A percentile compares a stretch with the other conserved stretches of the same genome.
These are phyloP conservation scores for Zenarchopterus dispar DNA, from an alignment of 2,797 vertebrate species.

Conservation along the genomic window DNA sequence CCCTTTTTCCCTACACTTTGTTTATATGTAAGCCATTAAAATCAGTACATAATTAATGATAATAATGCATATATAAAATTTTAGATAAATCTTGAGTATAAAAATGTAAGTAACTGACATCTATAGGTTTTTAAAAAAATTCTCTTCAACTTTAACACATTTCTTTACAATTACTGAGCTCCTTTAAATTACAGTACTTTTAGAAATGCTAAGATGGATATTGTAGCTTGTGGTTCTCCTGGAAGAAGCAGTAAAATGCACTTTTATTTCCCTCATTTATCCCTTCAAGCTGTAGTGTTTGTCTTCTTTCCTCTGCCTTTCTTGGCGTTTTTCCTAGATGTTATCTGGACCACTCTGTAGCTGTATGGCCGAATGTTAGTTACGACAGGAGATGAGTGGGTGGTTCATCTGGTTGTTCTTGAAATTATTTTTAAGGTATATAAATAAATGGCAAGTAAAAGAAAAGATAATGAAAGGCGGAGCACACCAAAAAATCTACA, in stretches of 20 bases:
- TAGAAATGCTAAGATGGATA: constrained; percentile 1
- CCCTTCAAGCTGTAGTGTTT: constrained; percentile 12
- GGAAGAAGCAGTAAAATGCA: neutral
- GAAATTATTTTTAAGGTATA: constrained; percentile 49
- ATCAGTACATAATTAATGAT: too few species aligned
- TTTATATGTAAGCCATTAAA: too few species aligned
- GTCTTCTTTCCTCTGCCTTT: constrained; percentile 15
- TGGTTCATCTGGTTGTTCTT: constrained; percentile 40
- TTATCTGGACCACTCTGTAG: constrained; percentile 34
- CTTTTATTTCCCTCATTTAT: constrained; percentile 5
- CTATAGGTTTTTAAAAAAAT: neutral
- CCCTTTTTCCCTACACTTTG: too few species aligned
- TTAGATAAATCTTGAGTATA: too few species aligned
- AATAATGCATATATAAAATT: too few species aligned
- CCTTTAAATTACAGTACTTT: neutral
- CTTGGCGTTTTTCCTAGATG: constrained; percentile 38
- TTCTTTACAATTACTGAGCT: neutral
- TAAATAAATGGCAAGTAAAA: constrained; percentile 59
- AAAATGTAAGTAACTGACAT: too few species aligned
- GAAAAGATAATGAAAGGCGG: constrained; percentile 43
- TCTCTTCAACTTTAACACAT: neutral
- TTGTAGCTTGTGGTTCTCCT: constrained; percentile 13
- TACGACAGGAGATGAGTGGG: constrained; percentile 40
- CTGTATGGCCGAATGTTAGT: constrained; percentile 28
- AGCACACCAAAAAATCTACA: constrained; percentile 53